phyloP scores from a whole-genome alignment of 1,140 invertebrate genomes.

The Cardiocondyla obscurior region DNA sequence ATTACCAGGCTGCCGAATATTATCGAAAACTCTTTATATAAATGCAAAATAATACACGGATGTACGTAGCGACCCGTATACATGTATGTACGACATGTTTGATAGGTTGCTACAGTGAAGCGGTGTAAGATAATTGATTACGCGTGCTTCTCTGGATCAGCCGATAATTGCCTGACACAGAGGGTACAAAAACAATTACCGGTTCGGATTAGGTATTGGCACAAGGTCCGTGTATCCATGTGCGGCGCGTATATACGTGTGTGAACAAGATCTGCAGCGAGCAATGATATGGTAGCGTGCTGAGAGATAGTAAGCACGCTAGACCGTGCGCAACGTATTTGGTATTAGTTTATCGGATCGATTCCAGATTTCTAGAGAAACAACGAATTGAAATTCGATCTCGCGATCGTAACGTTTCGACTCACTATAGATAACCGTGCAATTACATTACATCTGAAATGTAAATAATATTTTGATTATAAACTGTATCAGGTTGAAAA shows the following conservation, averaged over 20 bases:
- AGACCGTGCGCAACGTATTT: constrained; percentile 47
- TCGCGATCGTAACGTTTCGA: not conserved
- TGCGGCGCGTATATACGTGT: not conserved
- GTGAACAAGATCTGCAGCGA: constrained; percentile 40
- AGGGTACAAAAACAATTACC: constrained; percentile 73
- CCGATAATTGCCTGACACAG: constrained; percentile 72
- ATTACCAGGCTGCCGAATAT: not conserved
- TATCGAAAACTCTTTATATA: not conserved
- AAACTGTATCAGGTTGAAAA: too few relatives aligned
- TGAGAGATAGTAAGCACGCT: constrained; percentile 64
- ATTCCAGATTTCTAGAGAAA: constrained; percentile 40
- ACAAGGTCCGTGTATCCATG: not conserved
- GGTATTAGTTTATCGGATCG: constrained; percentile 53
- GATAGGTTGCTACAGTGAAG: constrained; percentile 8
- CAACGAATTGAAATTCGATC: constrained; percentile 47
- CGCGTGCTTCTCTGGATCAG: constrained; percentile 37
- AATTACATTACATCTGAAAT: not conserved
- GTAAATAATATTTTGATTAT: too few relatives aligned
- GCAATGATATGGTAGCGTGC: constrained; percentile 62
- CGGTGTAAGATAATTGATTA: constrained; percentile 65
- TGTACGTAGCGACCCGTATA: not conserved
- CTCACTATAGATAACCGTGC: not conserved
- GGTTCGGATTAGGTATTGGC: constrained; percentile 61
- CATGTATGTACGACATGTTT: constrained; percentile 12
- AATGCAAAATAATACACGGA: not conserved